These are phyloP conservation scores for Dermochelys coriacea DNA, from an alignment of 2,797 vertebrate genomes.

Conservation along the genomic window DNA sequence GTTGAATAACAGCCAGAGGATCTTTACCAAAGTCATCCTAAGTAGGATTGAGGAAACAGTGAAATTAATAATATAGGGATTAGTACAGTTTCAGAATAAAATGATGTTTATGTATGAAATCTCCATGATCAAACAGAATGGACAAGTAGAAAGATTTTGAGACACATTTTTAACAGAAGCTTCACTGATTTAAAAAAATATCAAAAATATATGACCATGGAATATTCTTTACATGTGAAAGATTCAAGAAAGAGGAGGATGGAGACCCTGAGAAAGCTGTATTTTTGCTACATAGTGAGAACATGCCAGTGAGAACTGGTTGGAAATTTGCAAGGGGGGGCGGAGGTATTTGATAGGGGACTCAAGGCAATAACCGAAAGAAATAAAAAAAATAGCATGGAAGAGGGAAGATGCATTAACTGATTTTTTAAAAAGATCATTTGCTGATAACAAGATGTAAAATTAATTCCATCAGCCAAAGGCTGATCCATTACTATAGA, in stretches of 20 bases:
- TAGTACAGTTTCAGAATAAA: constrained; percentile 57
- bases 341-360: neutral
- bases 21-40: constrained; percentile 70
- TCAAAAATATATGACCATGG: neutral
- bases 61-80: constrained; percentile 70
- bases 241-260: constrained; percentile 2
- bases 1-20: constrained; percentile 68
- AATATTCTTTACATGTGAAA: constrained; percentile 25
- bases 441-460: neutral
- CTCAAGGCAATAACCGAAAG: neutral
- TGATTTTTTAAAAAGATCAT: neutral
- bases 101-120: constrained; percentile 24
- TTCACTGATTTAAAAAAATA: constrained; percentile 20
- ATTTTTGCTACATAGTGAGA: neutral
- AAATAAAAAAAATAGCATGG: neutral
- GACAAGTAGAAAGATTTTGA: neutral
- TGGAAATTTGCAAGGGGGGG: neutral
- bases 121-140: constrained; percentile 5
- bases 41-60: constrained; percentile 69
- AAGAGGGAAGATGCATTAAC: neutral
- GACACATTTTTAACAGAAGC: neutral
- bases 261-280: neutral
- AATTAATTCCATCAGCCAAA: neutral
- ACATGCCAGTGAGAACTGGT: constrained; percentile 24
- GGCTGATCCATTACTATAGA: neutral